Evolutionary conservation across 2,113 vertebrate species (phyloP).

Genomic region (Pardalotus punctatus): DNA sequence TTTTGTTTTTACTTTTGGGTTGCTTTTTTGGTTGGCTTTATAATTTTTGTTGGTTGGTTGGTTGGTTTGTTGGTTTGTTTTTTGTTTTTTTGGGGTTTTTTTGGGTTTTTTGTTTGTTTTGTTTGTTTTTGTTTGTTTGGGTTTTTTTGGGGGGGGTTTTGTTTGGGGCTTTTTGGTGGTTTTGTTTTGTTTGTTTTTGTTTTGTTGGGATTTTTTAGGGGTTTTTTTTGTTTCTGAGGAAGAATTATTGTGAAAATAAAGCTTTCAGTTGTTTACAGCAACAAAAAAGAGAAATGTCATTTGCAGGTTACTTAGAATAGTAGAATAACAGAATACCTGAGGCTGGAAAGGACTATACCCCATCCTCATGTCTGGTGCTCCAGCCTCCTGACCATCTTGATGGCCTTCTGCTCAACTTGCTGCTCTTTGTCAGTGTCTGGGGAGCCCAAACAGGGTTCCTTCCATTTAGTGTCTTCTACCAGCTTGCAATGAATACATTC

Average conservation of each 20-base stretch:
- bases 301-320: background rate
- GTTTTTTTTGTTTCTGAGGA: no score
- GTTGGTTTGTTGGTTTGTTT: no score
- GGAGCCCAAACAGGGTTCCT: fast-evolving
- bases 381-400: background rate
- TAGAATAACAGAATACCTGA: background rate
- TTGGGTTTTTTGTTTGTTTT: no score
- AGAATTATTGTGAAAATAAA: background rate
- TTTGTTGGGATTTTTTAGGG: no score
- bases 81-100: no score
- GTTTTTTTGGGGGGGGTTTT: no score
- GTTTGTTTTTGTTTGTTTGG: no score
- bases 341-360: background rate
- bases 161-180: no score
- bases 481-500: background rate
- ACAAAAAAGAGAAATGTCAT: background rate
- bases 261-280: background rate
- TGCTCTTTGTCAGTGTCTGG: background rate
- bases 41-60: no score
- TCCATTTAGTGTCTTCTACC: background rate
- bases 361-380: background rate
- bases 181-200: no score
- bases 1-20: no score
- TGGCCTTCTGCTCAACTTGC: background rate
- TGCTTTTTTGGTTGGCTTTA: no score